Evolutionary conservation across 35 echinoderm and acorn worm species (phyloP).

Genomic region (Nesometra sesokonis): DNA sequence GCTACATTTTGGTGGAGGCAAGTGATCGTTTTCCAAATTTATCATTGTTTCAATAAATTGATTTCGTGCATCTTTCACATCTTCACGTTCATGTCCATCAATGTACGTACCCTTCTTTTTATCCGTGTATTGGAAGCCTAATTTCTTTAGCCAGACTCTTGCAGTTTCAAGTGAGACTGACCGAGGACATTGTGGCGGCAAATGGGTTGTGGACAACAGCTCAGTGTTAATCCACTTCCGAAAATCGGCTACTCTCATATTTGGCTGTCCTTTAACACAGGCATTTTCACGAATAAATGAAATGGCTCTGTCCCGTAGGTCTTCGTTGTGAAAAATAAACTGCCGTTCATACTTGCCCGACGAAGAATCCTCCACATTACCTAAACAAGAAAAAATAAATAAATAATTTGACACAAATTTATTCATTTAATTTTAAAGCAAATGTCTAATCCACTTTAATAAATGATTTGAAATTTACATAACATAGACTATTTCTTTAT

Average conservation of each 20-base stretch:
- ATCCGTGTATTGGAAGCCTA: neutral
- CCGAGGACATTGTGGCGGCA: neutral
- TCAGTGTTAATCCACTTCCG: no score
- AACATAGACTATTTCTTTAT: no score
- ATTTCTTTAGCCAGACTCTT: neutral
- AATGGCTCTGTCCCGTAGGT: neutral
- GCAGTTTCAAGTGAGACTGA: neutral
- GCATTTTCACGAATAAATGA: no score
- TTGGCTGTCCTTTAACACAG: no score
- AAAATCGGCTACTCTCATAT: no score
- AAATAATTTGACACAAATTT: no score
- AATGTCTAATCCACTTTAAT: no score
- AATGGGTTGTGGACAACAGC: no score
- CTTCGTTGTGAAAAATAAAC: constrained; percentile 4
- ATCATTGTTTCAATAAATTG: neutral
- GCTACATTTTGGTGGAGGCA: no score
- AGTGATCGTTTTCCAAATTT: no score
- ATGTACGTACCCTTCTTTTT: constrained; percentile 7
- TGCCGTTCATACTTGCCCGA: constrained; percentile 2
- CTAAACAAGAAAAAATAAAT: neutral
- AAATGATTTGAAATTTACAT: no score
- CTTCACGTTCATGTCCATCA: constrained; percentile 4
- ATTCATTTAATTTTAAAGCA: no score
- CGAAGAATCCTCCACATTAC: neutral
- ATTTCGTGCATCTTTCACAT: neutral